Evolutionary conservation across 2,888 invertebrate species (phyloP), one percentile per base, ranked within the genome.

Genomic region (Heteromyza rotundicornis): DNA sequence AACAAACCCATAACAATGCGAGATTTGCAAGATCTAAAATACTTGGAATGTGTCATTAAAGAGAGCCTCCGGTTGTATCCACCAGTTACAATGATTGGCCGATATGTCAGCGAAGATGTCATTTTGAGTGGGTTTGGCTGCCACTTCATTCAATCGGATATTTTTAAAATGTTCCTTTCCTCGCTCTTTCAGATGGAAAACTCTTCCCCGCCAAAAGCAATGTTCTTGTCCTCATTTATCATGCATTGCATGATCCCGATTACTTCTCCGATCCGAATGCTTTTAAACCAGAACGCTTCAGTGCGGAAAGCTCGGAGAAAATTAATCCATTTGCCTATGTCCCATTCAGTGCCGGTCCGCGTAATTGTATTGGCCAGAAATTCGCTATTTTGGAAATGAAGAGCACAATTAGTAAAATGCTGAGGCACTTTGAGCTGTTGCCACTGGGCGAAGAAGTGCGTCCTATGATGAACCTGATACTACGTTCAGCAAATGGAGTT

Each of bases 41-140:
- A 82, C 59, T 80, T 90, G 64, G 90, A 90, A 65, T 86, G 86
- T 64, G 89, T 89, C 54, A 87, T 90, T 23, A 90, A 90, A 73
- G 90, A 90, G 76, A 83, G 88, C 0, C 69, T 90, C 62, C 81
- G 90, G 36, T 70, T 90, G 7, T 88, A 85, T 70, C 90, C 90
- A 0, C 87, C 89, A 59, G 89, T 90, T 1, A 88, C 87, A 20
- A 82, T 88, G 17, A 86, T 90, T 52, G 86, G 87, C 8, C 85
- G 90, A 36, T 88, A 19, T 78, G 78, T 0, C 85, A 78, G 78
- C 0, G 85, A 86, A 69, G 83, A 85, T 60, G 75, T 86, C 14
- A 76, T 75, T 54, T 72, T 88, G 65, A 86, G 88, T 87, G 79
- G 76, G 83, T 72, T 20, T 27, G 19, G 19, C 24, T 16, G 17